Conservation (phyloP, 1,140 invertebrate species). For the Leptopilina boulardi region DNA sequence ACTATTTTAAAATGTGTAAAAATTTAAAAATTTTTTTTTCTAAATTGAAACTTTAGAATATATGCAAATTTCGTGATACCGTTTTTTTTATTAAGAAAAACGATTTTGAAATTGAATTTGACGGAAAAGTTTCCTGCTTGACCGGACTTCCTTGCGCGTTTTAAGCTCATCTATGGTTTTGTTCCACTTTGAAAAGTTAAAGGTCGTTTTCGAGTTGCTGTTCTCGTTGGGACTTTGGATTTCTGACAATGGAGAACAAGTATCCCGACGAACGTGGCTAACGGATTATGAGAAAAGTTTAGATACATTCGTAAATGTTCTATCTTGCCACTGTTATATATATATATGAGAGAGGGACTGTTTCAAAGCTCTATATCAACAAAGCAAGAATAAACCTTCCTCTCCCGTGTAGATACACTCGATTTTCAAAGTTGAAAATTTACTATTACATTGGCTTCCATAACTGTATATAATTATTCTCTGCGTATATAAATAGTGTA, state of each 20-base stretch:
- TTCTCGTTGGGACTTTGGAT: constrained; percentile 43
- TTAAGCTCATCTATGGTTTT: not conserved
- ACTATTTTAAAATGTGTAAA: too few relatives aligned
- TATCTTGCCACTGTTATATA: constrained; percentile 23
- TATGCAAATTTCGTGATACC: too few relatives aligned
- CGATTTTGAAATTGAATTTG: not conserved
- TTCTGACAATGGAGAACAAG: constrained; percentile 38
- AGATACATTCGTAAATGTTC: constrained; percentile 30
- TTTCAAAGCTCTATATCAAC: constrained; percentile 29
- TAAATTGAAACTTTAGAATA: too few relatives aligned
- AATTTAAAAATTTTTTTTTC: too few relatives aligned
- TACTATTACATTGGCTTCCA: not conserved
- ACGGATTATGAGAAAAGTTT: constrained; percentile 54
- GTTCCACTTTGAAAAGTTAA: constrained; percentile 10
- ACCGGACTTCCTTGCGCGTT: not conserved
- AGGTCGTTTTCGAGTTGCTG: constrained; percentile 35
- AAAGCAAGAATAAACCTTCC: constrained; percentile 27
- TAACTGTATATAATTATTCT: not conserved
- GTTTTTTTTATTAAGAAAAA: too few relatives aligned
- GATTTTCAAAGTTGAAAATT: not conserved
- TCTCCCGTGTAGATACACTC: not conserved
- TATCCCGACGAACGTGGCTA: constrained; percentile 29
- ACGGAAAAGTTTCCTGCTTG: not conserved
- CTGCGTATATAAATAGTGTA: too few relatives aligned
- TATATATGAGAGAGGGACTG: not conserved